Percentiles rank a stretch among this genome's conserved stretches.
Evolutionary conservation across 2,888 invertebrate species (phyloP).

Genomic region (Ceraclea dissimilis): DNA sequence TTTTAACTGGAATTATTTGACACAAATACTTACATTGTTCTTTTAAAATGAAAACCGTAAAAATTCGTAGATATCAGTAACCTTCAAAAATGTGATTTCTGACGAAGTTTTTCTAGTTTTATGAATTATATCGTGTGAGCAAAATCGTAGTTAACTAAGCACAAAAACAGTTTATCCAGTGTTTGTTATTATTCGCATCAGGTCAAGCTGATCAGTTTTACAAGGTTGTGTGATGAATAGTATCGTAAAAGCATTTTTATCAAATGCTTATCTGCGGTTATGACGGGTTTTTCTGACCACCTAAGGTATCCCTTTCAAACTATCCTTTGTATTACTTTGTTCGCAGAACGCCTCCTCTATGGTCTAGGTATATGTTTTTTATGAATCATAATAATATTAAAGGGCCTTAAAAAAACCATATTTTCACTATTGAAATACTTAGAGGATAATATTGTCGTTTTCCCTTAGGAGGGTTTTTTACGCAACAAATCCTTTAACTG

Average conservation of each 20-base stretch:
- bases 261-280: neutral
- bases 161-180: neutral
- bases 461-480: neutral
- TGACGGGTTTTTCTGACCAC: neutral
- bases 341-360: neutral
- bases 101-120: too few relatives aligned
- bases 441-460: neutral
- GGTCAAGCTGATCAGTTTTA: neutral
- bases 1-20: too few relatives aligned
- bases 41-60: too few relatives aligned
- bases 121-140: too few relatives aligned
- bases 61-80: too few relatives aligned
- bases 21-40: too few relatives aligned
- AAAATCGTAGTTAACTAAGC: too few relatives aligned
- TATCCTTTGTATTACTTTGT: neutral
- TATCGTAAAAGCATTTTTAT: neutral
- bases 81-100: too few relatives aligned
- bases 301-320: neutral
- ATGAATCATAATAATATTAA: neutral
- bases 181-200: neutral
- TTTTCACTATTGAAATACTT: conserved; percentile 1
- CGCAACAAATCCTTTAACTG: too few relatives aligned
- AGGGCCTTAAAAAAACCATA: neutral
- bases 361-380: neutral
- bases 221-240: neutral